Percentiles rank a stretch among this genome's conserved stretches.
phyloP scores from a whole-genome alignment of 2,113 vertebrate genomes.

The Poeciliopsis turrubarensis region DNA sequence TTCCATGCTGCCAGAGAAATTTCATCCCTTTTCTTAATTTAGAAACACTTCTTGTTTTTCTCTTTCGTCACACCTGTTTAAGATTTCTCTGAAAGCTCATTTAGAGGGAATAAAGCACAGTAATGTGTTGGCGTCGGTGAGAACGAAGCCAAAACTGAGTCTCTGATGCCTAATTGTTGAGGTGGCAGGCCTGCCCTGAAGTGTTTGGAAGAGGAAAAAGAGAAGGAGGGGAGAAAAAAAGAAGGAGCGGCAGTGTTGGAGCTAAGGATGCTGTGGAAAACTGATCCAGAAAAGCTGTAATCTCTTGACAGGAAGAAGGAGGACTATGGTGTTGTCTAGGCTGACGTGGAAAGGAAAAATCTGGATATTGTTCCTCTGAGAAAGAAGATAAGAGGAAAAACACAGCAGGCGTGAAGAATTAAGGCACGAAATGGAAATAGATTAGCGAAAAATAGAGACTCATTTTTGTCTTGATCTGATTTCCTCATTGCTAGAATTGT shows the following conservation, averaged over 20 bases:
- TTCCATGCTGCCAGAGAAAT: neutral
- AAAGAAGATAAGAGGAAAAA: neutral
- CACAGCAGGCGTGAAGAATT: neutral
- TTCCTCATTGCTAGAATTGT: neutral
- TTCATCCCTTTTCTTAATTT: neutral
- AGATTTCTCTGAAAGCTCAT: neutral
- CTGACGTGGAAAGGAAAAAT: conserved; percentile 4
- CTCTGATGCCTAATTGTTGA: conserved; percentile 52
- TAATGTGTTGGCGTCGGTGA: conserved; percentile 15
- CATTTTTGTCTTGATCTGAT: neutral
- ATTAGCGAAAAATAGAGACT: neutral
- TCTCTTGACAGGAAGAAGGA: conserved; percentile 41
- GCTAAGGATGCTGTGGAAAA: conserved; percentile 50
- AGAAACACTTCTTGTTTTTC: neutral
- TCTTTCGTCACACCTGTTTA: conserved; percentile 25
- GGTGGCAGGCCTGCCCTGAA: conserved; percentile 50
- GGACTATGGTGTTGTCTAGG: conserved; percentile 36
- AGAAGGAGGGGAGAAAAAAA: conserved; percentile 6
- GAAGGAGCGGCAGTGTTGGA: neutral
- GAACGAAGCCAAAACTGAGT: conserved; percentile 20
- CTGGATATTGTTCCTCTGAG: conserved; percentile 5
- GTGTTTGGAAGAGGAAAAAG: conserved; percentile 16
- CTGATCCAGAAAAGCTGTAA: conserved; percentile 44
- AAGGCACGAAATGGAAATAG: neutral
- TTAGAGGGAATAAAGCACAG: conserved; percentile 2